These are phyloP conservation scores for Ammospiza nelsoni DNA, from an alignment of 2,113 vertebrate genomes.

Conservation along the genomic window DNA sequence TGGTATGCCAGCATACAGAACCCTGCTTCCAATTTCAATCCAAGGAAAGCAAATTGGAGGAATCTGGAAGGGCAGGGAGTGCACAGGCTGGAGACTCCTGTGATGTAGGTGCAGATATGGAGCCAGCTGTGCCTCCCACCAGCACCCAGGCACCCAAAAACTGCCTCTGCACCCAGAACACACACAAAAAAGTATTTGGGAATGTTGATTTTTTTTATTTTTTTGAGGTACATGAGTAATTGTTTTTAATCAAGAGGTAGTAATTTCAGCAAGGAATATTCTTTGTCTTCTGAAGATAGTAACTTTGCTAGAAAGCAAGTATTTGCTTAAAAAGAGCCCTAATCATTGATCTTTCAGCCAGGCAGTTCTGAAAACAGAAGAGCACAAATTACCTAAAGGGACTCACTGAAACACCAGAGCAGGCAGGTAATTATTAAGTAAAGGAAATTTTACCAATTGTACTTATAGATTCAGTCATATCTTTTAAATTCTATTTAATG, in stretches of 20 bases:
- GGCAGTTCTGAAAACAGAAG: not conserved
- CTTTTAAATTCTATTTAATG: not conserved
- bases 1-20: not conserved
- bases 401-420: not conserved
- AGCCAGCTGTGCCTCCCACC: not conserved
- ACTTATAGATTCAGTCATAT: not conserved
- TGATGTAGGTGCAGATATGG: rapidly evolving
- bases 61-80: not conserved
- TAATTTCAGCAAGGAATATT: not conserved
- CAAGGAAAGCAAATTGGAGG: not conserved
- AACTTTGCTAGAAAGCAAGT: not conserved
- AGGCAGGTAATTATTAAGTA: not conserved
- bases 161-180: not conserved
- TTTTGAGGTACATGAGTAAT: not conserved
- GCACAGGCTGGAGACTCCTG: not conserved
- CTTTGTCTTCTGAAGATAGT: not conserved
- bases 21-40: not conserved
- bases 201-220: not conserved
- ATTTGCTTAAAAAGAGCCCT: not conserved
- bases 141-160: not conserved
- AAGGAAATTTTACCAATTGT: not conserved
- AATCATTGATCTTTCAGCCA: not conserved
- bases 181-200: not conserved
- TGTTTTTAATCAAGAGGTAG: not conserved
- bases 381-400: not conserved